Base-by-base conservation (phyloP, 2,888 invertebrate genomes). In the Aphidoletes aphidimyza region DNA sequence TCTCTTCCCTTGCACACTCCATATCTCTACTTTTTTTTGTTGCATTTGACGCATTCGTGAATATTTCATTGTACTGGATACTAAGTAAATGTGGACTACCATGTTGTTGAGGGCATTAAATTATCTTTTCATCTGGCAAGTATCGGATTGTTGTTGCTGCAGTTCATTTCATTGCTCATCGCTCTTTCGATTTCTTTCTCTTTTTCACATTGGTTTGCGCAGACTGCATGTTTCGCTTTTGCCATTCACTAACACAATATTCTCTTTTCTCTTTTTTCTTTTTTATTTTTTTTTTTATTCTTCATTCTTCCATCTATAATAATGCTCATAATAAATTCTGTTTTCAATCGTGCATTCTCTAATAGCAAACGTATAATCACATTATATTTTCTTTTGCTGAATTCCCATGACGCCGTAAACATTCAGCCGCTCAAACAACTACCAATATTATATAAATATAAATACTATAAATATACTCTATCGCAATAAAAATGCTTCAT, bases 331-430 rank as follows among this genome's bases (percentile, higher is more conserved):
- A 69, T 69, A 69, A 69, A 69, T 69, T 69, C 69, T 30, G 17
- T 69, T 69, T 69, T 30, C 69, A 69, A 69, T 30, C 54, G 14
- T 54, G 22, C 22, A 54, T 26, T 54, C 54, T 30, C 69, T 69
- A 69, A 69, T 69, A 69, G 69, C 69, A 69, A 69, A 30, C 69
- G 69, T 69, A 69, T 69, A 69, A 69, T 69, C 69, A 69, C 14
- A 69, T 69, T 69, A 69, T 69, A n/a, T n/a, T n/a, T n/a, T 69
- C 30, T 30, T 34, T 30, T 69, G 69, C 69, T 69, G 30, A 69
- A 69, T 30, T 69, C 30, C 69, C 30, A 30, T 69, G 30, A 69
- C 69, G 30, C 5, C 34, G 30, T 34, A 69, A 69, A 69, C 69
- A 69, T 69, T 14, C 22, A 26, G 22, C 47, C 8, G 2, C 47